Evolutionary conservation across 2,888 invertebrate genomes (phyloP).

Genomic region (Euspilapteryx auroguttella): DNA sequence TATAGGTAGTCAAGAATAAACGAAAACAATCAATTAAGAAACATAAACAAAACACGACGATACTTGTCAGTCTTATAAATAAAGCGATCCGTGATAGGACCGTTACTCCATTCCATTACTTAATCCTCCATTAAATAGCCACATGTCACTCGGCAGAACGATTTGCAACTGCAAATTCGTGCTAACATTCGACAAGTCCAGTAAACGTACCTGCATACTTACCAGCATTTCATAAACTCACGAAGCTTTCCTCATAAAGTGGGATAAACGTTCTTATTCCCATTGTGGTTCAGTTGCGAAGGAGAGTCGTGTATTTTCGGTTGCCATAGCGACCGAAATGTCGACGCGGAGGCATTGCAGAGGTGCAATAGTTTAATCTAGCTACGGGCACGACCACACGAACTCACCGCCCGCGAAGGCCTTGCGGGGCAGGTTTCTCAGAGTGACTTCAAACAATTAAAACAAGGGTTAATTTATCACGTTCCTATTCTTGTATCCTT

Average conservation of each 20-base stretch:
- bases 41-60: no score
- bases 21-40: no score
- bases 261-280: no score
- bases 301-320: slow-evolving; percentile 32
- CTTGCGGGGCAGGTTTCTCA: slow-evolving; percentile 22
- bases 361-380: slow-evolving; percentile 46
- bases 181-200: slow-evolving; percentile 19
- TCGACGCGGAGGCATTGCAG: slow-evolving; percentile 9
- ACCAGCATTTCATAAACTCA: slow-evolving; percentile 28
- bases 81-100: no score
- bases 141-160: slow-evolving; percentile 14
- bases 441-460: no score
- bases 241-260: slow-evolving; percentile 8
- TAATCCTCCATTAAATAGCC: no score
- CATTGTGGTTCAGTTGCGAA: no score
- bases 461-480: no score
- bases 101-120: no score
- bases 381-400: slow-evolving; percentile 35
- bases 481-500: no score
- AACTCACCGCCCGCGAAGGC: slow-evolving; percentile 30
- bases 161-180: slow-evolving; percentile 19
- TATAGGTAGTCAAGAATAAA: no score
- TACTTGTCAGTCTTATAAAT: no score
- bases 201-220: slow-evolving; percentile 11
- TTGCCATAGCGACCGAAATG: slow-evolving; percentile 41